These are phyloP conservation scores for Drosophila repleta DNA, from an alignment of 1,140 invertebrate genomes.

Conservation along the genomic window DNA sequence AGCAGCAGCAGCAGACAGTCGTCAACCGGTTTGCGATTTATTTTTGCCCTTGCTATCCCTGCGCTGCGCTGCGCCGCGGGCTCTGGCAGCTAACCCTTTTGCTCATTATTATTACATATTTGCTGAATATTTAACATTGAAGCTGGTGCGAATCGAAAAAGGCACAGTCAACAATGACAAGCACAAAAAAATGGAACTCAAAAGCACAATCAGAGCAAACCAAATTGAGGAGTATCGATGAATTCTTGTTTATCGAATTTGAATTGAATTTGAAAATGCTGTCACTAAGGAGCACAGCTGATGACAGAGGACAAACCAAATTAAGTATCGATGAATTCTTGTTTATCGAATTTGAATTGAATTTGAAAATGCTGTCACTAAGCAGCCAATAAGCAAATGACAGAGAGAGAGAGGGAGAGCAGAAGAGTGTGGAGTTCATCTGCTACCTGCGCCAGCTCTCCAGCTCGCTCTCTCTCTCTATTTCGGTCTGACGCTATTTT, in stretches of 20 bases:
- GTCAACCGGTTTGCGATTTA: constrained; percentile 78
- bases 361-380: constrained; percentile 1
- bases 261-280: constrained; percentile 1
- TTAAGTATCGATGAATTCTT: constrained; percentile 1
- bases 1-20: constrained; percentile 64
- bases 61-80: neutral
- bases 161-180: constrained; percentile 31
- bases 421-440: neutral
- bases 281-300: neutral
- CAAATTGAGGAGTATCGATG: constrained; percentile 2
- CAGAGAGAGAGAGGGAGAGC: neutral
- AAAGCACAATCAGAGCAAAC: constrained; percentile 11
- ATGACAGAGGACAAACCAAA: constrained; percentile 2
- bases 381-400: too few relatives aligned
- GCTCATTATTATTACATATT: constrained; percentile 75
- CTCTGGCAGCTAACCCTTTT: constrained; percentile 30
- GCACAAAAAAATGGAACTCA: constrained; percentile 5
- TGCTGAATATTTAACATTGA: constrained; percentile 66
- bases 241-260: neutral
- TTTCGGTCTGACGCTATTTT: constrained; percentile 19
- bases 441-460: neutral
- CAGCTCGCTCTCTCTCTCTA: neutral
- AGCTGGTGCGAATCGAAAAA: constrained; percentile 33
- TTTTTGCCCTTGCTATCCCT: constrained; percentile 61
- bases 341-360: neutral